A percentile compares a stretch with the other conserved stretches of the same genome.
phyloP scores from a whole-genome alignment of 1,140 invertebrate species.

The Pygmarrhopalites habei region DNA sequence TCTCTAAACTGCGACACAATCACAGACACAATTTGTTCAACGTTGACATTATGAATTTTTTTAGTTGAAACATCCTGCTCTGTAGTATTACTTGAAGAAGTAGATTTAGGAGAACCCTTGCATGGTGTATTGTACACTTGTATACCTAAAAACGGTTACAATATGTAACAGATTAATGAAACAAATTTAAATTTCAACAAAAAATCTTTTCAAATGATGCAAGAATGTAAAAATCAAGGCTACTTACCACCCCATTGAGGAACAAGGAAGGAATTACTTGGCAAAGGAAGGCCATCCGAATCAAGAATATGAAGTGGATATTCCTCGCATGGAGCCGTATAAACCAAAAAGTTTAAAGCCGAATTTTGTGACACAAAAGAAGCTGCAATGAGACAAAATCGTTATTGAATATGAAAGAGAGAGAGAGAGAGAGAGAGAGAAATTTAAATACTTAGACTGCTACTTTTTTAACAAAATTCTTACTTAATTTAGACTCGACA shows the following conservation, averaged over 20 bases:
- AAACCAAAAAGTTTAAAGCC: slow-evolving; percentile 75
- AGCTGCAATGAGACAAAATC: too few species aligned
- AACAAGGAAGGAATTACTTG: slow-evolving; percentile 67
- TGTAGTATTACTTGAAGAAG: too few species aligned
- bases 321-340: slow-evolving; percentile 63
- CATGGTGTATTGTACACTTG: slow-evolving; percentile 60
- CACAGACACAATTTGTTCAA: slow-evolving; percentile 62
- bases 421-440: too few species aligned
- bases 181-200: slow-evolving; percentile 15
- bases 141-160: slow-evolving; percentile 50
- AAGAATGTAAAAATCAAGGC: slow-evolving; percentile 44
- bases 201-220: neutral
- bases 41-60: slow-evolving; percentile 42
- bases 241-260: slow-evolving; percentile 77
- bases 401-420: too few species aligned
- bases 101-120: too few species aligned
- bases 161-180: slow-evolving; percentile 31
- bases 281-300: slow-evolving; percentile 40
- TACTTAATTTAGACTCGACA: slow-evolving; percentile 49
- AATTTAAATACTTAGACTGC: too few species aligned
- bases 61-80: neutral
- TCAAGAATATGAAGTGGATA: slow-evolving; percentile 63
- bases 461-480: too few species aligned
- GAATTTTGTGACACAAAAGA: slow-evolving; percentile 74
- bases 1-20: slow-evolving; percentile 71